Evolutionary conservation across 2,113 vertebrate species (phyloP).

Genomic region (Planiliza haematocheilus): DNA sequence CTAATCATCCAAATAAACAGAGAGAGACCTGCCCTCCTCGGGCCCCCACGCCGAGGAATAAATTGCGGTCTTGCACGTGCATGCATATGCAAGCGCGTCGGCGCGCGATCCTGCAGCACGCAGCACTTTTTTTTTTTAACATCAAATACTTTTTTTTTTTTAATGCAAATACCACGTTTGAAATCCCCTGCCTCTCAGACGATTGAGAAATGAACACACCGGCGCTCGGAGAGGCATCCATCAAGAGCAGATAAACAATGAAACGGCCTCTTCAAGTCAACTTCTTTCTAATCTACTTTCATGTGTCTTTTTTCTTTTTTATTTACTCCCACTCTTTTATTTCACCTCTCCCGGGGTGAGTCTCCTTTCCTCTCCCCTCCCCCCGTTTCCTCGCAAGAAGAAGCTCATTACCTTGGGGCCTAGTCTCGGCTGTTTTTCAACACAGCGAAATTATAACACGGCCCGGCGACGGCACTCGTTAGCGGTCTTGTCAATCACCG

Average conservation of each 20-base stretch:
- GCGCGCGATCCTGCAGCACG: conserved; percentile 33
- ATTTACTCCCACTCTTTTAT: conserved; percentile 70
- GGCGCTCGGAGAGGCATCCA: conserved; percentile 65
- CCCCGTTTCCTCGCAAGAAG: conserved; percentile 33
- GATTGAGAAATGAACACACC: conserved; percentile 39
- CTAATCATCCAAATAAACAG: conserved; percentile 84
- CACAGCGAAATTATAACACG: conserved; percentile 83
- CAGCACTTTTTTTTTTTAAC: conserved; percentile 60
- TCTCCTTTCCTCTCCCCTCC: conserved; percentile 41
- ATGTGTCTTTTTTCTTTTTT: conserved; percentile 66
- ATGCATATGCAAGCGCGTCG: conserved; percentile 19
- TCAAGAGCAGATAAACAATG: conserved; percentile 76
- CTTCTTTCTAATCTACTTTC: conserved; percentile 77
- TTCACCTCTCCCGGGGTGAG: conserved; percentile 64
- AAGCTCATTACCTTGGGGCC: conserved; percentile 78
- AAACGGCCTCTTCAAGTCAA: conserved; percentile 66
- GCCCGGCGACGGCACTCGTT: conserved; percentile 83
- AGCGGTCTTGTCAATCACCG: conserved; percentile 83
- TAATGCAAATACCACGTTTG: conserved; percentile 69
- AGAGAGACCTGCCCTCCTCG: conserved; percentile 66
- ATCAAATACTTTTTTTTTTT: conserved; percentile 65
- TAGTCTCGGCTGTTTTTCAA: conserved; percentile 65
- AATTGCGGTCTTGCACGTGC: conserved; percentile 55
- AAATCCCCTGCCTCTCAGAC: conserved; percentile 52
- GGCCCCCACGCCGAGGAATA: conserved; percentile 63